Percentiles rank a stretch among this genome's conserved stretches.
These are phyloP conservation scores for Plumapathes pennacea DNA, from an alignment of 92 coral and sea anemone genomes.

Conservation along the genomic window DNA sequence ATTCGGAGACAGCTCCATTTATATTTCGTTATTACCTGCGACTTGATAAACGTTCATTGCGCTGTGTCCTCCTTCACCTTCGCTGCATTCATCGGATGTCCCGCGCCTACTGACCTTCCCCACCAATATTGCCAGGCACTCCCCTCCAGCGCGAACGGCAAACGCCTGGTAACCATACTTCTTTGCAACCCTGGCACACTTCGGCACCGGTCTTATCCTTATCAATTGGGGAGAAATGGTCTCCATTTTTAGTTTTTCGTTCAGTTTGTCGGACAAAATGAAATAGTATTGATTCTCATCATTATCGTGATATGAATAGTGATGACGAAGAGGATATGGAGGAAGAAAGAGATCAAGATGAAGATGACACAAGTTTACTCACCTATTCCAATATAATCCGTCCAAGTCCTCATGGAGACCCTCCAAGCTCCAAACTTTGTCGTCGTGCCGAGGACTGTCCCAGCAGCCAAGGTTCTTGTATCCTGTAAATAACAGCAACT, in stretches of 20 bases:
- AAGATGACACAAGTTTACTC: not conserved
- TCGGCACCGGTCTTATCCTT: conserved; percentile 70
- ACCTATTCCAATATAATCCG: conserved; percentile 97
- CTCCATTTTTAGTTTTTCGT: not conserved
- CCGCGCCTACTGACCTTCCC: conserved; percentile 41
- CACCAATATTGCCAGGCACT: conserved; percentile 60
- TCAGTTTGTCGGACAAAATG: not conserved
- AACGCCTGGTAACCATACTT: conserved; percentile 48
- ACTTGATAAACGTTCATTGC: conserved; percentile 78
- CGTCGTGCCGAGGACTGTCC: conserved; percentile 40
- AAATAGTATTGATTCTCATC: not conserved
- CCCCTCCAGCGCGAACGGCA: conserved; percentile 88
- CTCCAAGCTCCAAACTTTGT: conserved; percentile 59
- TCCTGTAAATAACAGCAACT: conserved; percentile 22
- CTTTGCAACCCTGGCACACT: conserved; percentile 80
- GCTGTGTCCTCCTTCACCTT: conserved; percentile 77
- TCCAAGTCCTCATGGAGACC: conserved; percentile 75
- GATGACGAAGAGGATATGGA: too few relatives aligned
- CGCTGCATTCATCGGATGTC: conserved; percentile 60
- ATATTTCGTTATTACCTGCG: too few relatives aligned
- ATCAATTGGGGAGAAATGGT: not conserved
- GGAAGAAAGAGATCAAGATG: too few relatives aligned
- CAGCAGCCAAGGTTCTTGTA: conserved; percentile 85
- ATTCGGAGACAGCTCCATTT: too few relatives aligned
- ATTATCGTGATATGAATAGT: too few relatives aligned